phyloP scores from a whole-genome alignment of 2,888 invertebrate species.

The Cosmia pyralina region DNA sequence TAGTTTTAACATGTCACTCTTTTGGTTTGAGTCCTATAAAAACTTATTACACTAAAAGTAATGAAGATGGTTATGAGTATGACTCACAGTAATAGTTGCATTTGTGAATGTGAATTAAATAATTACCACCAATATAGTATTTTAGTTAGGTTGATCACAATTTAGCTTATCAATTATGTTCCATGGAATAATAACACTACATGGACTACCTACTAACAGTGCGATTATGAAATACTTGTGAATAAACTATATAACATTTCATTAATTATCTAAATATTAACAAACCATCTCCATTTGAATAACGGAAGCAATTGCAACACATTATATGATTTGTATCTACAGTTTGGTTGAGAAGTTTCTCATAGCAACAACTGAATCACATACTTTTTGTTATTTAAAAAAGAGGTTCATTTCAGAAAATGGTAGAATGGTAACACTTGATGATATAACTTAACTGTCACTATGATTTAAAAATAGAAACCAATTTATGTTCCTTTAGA shows the following conservation, averaged over 20 bases:
- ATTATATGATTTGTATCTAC: neutral
- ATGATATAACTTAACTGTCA: slow-evolving; percentile 55
- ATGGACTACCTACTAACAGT: neutral
- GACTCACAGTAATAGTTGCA: slow-evolving; percentile 15
- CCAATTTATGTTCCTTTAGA: slow-evolving; percentile 70
- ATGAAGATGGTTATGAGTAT: slow-evolving; percentile 11
- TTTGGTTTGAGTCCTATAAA: neutral
- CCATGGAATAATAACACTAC: neutral
- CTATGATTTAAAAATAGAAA: slow-evolving; percentile 81
- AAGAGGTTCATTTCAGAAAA: slow-evolving; percentile 17
- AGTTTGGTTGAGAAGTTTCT: neutral
- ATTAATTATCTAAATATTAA: neutral
- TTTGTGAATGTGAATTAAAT: neutral
- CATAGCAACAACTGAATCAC: neutral
- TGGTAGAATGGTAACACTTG: slow-evolving; percentile 54
- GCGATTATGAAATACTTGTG: neutral
- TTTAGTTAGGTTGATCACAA: neutral
- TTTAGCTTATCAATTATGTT: neutral
- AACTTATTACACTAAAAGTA: neutral
- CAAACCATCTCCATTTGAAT: neutral
- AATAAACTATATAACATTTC: neutral
- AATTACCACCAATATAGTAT: neutral
- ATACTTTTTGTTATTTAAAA: slow-evolving; percentile 26
- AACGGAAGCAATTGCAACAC: slow-evolving; percentile 8
- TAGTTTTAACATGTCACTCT: slow-evolving; percentile 6